phyloP scores from a whole-genome alignment of 2,113 vertebrate species.

The Ancistrus triradiatus region DNA sequence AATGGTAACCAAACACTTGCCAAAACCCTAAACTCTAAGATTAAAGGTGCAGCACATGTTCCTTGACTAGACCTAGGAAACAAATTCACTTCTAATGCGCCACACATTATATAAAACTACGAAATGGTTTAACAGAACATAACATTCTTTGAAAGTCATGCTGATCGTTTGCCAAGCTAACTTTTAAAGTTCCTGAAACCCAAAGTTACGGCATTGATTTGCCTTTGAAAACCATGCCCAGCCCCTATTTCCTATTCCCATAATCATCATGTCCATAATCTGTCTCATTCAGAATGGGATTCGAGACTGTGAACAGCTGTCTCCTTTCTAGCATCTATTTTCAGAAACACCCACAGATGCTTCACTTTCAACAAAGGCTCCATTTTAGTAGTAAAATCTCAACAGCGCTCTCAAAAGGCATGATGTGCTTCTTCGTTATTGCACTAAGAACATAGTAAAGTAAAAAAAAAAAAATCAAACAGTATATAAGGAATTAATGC shows the following conservation, averaged over 20 bases:
- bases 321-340: constrained; percentile 3
- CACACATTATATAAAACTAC: no score
- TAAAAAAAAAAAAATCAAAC: no score
- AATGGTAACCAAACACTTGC: constrained; percentile 2
- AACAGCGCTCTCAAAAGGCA: no score
- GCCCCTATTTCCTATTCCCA: constrained; percentile 29
- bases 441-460: no score
- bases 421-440: no score
- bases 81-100: no score
- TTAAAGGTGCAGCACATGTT: not conserved
- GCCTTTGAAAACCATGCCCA: constrained; percentile 17
- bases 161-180: constrained; percentile 20
- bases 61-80: no score
- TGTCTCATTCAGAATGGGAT: constrained; percentile 7
- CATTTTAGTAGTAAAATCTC: not conserved
- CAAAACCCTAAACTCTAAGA: not conserved
- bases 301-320: not conserved
- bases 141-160: no score
- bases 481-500: no score
- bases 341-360: constrained; percentile 16
- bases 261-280: constrained; percentile 33
- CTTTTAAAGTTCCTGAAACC: constrained; percentile 15
- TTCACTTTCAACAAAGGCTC: constrained; percentile 11
- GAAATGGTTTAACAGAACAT: not conserved
- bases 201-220: not conserved